Evolutionary conservation across 2,113 vertebrate species (phyloP), one percentile per base, ranked within the genome.

Genomic region (Oxyruncus cristatus): DNA sequence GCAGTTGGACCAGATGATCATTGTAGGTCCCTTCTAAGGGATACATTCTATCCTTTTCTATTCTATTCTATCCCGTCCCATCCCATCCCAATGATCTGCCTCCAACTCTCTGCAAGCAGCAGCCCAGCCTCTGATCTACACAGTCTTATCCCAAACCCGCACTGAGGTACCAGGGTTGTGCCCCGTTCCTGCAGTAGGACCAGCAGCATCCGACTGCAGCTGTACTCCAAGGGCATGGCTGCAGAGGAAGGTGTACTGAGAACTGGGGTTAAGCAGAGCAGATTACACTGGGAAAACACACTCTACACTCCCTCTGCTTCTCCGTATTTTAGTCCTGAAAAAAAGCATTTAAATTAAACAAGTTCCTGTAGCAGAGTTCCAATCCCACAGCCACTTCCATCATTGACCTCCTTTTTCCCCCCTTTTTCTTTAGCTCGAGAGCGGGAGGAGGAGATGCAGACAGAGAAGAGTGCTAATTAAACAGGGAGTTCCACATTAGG

Each of bases 401-500:
- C 10, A 3, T 7, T 86, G 90, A 92, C 93, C 86, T 96, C 88
- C 62, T 95, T 92, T 82, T 80, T 11, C 0, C 17, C 24, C 28
- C 37, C 52, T 85, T 90, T 94, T 82, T 65, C 85, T 91, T 66
- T 18, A 75, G 49, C 80, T 90, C 3, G 8, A 93, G 92, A 75
- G 93, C 47, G 3, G 70, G 73, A 92, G 88, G 76, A 93, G 88
- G 90, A 91, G 95, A 88, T 17, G 68, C 72, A 87, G 92, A 50
- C 80, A 44, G 93, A 91, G 88, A 91, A 21, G 80, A 94, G 95
- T 81, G 96, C 96, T 97, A 97, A 96, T 97, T 97, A 97, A 97
- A 96, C 95, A 95, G 96, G 96, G 96, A 96, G 44, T 78, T 96
- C 96, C 96, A 97, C 92, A 93, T 97, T 93, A 91, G 95, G 93